A percentile compares a stretch with the other conserved stretches of the same genome.
Conservation (phyloP, 1,140 invertebrate genomes). For the Mamestra configurata region DNA sequence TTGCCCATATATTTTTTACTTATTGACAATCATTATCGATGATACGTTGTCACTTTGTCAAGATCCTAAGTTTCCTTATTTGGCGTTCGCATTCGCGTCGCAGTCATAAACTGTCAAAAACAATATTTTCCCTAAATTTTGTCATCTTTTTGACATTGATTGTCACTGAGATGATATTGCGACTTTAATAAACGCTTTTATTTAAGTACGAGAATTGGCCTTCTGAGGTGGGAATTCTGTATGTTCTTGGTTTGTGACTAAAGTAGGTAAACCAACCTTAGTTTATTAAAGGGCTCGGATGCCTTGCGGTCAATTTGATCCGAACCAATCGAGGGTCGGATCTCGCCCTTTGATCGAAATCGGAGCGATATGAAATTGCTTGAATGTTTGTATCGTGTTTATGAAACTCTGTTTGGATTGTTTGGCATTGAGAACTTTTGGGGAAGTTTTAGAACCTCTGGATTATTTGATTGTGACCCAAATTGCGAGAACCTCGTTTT, state of each 20-base stretch:
- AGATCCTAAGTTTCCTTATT: no score
- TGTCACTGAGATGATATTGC: no score
- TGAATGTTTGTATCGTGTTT: conserved; percentile 14
- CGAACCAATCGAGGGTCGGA: conserved; percentile 5
- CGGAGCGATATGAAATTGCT: conserved; percentile 26
- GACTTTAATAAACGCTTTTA: no score
- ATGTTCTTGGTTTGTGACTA: not conserved
- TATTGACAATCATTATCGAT: no score
- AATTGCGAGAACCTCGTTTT: not conserved
- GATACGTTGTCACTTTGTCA: no score
- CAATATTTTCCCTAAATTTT: no score
- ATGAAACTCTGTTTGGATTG: not conserved
- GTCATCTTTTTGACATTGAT: no score
- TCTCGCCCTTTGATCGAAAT: not conserved
- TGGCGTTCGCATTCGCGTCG: no score
- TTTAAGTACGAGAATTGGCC: no score
- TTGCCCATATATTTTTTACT: no score
- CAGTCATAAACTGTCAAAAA: no score
- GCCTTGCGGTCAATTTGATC: conserved; percentile 24
- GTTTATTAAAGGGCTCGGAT: conserved; percentile 30
- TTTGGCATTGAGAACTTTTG: not conserved
- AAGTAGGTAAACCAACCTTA: not conserved
- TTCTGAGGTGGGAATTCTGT: not conserved
- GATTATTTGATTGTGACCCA: not conserved
- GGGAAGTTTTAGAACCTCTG: not conserved